Evolutionary conservation across 2,797 vertebrate genomes (phyloP).

Genomic region (Chlorospingus flavigularis): DNA sequence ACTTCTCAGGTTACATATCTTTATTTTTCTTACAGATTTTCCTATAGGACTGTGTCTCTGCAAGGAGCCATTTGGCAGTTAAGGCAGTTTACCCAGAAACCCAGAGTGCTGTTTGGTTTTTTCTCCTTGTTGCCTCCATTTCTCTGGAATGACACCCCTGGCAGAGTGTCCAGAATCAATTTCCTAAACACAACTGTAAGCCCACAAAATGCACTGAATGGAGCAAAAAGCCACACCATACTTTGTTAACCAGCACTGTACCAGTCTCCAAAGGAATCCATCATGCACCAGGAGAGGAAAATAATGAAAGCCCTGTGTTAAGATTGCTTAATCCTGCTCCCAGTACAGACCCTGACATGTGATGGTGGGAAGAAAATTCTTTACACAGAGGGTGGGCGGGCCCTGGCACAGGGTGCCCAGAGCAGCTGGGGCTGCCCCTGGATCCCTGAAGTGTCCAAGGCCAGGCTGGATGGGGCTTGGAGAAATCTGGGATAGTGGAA

Average conservation of each 20-base stretch:
- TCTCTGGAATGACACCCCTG: background rate
- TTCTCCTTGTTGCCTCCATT: background rate
- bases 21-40: background rate
- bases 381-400: background rate
- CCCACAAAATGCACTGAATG: background rate
- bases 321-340: background rate
- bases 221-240: background rate
- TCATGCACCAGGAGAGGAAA: background rate
- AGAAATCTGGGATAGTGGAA: background rate
- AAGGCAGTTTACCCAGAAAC: background rate
- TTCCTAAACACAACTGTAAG: background rate
- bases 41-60: background rate
- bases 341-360: background rate
- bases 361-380: background rate
- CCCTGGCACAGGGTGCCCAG: background rate
- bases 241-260: background rate
- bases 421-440: background rate
- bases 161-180: background rate
- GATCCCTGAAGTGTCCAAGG: background rate
- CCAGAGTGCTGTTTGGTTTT: background rate
- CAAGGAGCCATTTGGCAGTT: background rate
- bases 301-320: background rate
- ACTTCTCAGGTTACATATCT: conserved; percentile 16
- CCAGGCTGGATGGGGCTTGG: background rate
- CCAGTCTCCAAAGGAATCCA: background rate